Percentiles rank a stretch among this genome's conserved stretches.
Conservation (phyloP, 2,113 vertebrate genomes). For the Alexandromys fortis region DNA sequence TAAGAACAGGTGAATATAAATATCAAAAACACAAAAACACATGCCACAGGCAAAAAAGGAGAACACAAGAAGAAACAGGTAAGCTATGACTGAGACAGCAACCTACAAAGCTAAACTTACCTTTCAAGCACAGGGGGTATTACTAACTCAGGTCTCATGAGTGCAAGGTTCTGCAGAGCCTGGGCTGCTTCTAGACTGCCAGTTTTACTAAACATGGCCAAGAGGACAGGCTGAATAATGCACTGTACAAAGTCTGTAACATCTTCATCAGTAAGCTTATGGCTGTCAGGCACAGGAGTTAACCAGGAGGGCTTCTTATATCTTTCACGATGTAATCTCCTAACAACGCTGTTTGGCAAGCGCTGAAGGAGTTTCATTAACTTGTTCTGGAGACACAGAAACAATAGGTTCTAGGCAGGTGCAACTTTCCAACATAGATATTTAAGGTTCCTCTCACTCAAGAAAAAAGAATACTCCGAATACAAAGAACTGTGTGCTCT, state of each 20-base stretch:
- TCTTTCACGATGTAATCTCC: constrained; percentile 95
- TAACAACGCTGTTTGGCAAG: constrained; percentile 93
- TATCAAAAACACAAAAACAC: neutral
- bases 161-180: constrained; percentile 97
- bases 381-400: constrained; percentile 90
- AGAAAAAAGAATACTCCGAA: neutral
- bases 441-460: neutral
- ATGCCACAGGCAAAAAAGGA: neutral
- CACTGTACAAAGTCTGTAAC: constrained; percentile 96
- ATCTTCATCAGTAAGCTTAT: constrained; percentile 96
- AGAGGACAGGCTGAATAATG: constrained; percentile 97
- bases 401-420: constrained; percentile 4
- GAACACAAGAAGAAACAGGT: neutral
- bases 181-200: constrained; percentile 98
- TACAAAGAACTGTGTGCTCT: neutral
- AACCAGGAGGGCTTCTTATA: constrained; percentile 96
- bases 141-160: constrained; percentile 97
- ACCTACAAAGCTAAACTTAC: constrained; percentile 84
- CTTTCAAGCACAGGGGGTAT: constrained; percentile 98
- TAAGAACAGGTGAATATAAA: neutral
- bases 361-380: constrained; percentile 99
- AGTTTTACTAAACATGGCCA: constrained; percentile 99
- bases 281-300: constrained; percentile 93
- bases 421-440: neutral
- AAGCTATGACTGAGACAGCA: neutral